Percentiles rank a stretch among this genome's conserved stretches.
These are phyloP conservation scores for Morpho helenor DNA, from an alignment of 2,888 invertebrate species.

Conservation along the genomic window DNA sequence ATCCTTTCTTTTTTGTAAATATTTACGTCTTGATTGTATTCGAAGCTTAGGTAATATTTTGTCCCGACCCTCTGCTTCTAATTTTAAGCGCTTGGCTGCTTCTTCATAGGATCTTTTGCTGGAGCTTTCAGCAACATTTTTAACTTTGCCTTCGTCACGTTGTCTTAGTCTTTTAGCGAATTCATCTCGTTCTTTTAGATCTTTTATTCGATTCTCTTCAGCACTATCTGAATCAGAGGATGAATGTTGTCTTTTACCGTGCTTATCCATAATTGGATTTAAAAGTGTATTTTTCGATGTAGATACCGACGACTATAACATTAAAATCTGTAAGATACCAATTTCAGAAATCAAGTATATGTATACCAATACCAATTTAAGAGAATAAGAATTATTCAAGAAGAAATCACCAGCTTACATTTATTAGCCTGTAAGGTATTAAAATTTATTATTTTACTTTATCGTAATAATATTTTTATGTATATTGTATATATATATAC, in stretches of 20 bases:
- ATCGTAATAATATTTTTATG: too few species aligned
- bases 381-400: too few species aligned
- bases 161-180: slow-evolving; percentile 92
- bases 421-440: too few species aligned
- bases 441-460: too few species aligned
- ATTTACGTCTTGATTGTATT: slow-evolving; percentile 94
- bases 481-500: too few species aligned
- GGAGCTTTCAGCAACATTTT: slow-evolving; percentile 85
- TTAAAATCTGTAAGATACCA: too few species aligned
- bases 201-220: slow-evolving; percentile 89
- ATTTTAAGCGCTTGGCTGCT: slow-evolving; percentile 92
- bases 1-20: slow-evolving; percentile 96
- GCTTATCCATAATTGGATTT: slow-evolving; percentile 47
- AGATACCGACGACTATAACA: too few species aligned
- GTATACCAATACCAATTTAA: too few species aligned
- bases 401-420: too few species aligned
- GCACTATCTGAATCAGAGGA: slow-evolving; percentile 84
- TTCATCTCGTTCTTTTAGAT: slow-evolving; percentile 95
- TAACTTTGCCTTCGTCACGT: slow-evolving; percentile 92
- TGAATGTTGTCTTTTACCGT: slow-evolving; percentile 67
- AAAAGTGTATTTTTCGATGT: too few species aligned
- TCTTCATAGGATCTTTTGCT: slow-evolving; percentile 88
- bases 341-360: too few species aligned
- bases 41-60: slow-evolving; percentile 93
- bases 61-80: slow-evolving; percentile 91